These are phyloP conservation scores for Cotesia vestalis DNA, from an alignment of 1,140 invertebrate genomes.

Conservation along the genomic window DNA sequence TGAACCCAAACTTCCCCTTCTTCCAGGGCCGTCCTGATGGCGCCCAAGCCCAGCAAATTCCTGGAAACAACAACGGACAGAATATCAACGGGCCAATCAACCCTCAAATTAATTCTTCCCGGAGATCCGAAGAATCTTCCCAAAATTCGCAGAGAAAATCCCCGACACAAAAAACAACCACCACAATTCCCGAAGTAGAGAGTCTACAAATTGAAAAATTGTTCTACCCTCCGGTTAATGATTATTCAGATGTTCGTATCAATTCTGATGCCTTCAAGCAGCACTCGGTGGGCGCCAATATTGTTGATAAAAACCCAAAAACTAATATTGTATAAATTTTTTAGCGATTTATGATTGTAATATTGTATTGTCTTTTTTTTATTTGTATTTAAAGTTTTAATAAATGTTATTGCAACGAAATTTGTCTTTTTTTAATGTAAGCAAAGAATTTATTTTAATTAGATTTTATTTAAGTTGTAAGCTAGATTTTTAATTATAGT, in stretches of 20 bases:
- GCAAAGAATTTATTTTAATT: too few relatives aligned
- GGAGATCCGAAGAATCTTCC: not conserved
- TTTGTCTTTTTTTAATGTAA: too few relatives aligned
- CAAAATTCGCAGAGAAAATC: not conserved
- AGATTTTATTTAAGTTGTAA: too few relatives aligned
- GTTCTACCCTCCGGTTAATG: conserved; percentile 32
- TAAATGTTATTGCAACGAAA: too few relatives aligned
- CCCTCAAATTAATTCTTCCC: not conserved
- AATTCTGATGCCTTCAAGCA: conserved; percentile 34
- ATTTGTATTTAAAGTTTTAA: too few relatives aligned
- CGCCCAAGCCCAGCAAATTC: not conserved
- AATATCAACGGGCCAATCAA: not conserved
- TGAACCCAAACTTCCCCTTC: conserved; percentile 18
- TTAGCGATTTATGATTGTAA: too few relatives aligned
- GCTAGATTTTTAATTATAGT: too few relatives aligned
- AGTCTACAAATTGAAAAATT: conserved; percentile 29
- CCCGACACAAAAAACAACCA: not conserved
- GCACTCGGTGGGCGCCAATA: conserved; percentile 23
- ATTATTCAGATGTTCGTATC: conserved; percentile 40
- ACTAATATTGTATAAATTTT: conserved; percentile 26
- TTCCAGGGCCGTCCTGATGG: conserved; percentile 12
- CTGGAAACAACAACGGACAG: conserved; percentile 4
- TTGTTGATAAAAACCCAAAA: conserved; percentile 8
- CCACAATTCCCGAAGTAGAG: conserved; percentile 14
- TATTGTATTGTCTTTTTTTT: too few relatives aligned